Conservation (phyloP, 2,113 vertebrate genomes). For the Serilophus lunatus region DNA sequence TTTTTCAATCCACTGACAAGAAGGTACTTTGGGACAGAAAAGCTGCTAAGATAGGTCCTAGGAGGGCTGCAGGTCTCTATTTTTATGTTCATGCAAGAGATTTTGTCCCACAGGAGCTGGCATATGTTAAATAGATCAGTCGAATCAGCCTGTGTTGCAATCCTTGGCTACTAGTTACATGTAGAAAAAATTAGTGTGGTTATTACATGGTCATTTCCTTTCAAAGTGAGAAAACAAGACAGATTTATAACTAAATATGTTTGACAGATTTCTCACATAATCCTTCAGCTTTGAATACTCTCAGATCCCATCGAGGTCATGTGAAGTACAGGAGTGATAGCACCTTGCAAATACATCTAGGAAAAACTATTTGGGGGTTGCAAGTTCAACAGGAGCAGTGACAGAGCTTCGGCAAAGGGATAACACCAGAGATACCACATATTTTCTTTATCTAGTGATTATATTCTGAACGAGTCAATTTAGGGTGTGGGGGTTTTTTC, state of each 20-base stretch:
- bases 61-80: background rate
- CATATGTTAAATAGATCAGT: background rate
- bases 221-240: background rate
- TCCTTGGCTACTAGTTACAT: background rate
- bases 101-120: background rate
- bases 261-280: background rate
- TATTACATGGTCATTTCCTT: background rate
- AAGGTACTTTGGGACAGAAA: background rate
- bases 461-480: background rate
- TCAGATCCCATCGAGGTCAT: background rate
- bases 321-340: background rate
- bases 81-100: background rate
- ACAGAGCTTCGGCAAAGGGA: background rate
- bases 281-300: background rate
- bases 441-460: background rate
- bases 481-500: background rate
- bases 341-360: background rate
- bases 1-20: background rate
- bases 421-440: background rate
- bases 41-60: background rate
- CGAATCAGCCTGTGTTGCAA: background rate
- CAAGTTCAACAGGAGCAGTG: background rate
- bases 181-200: background rate
- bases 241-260: background rate
- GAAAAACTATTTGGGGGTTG: background rate